These are phyloP conservation scores for Calliopsis andreniformis DNA, from an alignment of 1,140 invertebrate species.

Conservation along the genomic window DNA sequence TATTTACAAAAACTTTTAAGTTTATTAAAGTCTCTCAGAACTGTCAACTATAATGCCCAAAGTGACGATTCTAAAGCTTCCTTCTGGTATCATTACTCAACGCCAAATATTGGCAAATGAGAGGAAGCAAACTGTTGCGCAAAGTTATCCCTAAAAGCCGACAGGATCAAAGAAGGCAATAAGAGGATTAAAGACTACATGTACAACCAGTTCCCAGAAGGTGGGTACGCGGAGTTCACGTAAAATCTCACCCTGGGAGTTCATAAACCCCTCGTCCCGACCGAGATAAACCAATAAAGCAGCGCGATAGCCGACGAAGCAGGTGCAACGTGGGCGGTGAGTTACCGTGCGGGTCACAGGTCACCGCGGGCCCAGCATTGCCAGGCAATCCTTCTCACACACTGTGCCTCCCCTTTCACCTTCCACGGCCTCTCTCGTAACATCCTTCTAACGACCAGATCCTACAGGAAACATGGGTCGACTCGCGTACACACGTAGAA, in stretches of 20 bases:
- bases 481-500: neutral
- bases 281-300: conserved; percentile 78
- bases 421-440: conserved; percentile 36
- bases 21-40: no score
- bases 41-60: no score
- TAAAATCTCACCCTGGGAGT: conserved; percentile 65
- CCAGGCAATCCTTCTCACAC: conserved; percentile 69
- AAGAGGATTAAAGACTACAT: conserved; percentile 31
- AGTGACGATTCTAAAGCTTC: no score
- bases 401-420: conserved; percentile 60
- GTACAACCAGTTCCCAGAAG: conserved; percentile 45
- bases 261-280: conserved; percentile 58
- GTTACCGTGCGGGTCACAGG: conserved; percentile 76
- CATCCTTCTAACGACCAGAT: conserved; percentile 63
- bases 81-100: no score
- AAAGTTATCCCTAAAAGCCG: conserved; percentile 33
- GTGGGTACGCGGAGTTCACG: conserved; percentile 66
- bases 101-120: neutral
- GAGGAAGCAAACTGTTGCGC: conserved; percentile 1
- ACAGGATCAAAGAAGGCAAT: conserved; percentile 10
- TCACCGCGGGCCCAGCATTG: conserved; percentile 70
- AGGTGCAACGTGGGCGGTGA: conserved; percentile 80
- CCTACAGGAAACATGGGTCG: conserved; percentile 50
- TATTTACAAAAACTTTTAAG: no score
- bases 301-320: conserved; percentile 70